A percentile compares a stretch with the other conserved stretches of the same genome.
Conservation (phyloP, 2,113 vertebrate species). For the Leucopsar rothschildi region DNA sequence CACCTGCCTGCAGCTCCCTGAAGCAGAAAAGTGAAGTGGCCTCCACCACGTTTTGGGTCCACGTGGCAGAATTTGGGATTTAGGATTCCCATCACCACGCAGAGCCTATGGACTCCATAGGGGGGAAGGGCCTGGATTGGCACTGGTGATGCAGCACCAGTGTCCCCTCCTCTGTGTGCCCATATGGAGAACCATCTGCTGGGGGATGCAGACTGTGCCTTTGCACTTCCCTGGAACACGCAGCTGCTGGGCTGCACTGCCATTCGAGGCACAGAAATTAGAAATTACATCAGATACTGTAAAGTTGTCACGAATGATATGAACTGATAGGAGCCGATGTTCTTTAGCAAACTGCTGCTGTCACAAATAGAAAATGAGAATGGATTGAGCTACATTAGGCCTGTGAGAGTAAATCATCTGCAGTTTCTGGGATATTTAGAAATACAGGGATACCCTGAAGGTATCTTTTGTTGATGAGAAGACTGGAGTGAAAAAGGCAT, state of each 20-base stretch:
- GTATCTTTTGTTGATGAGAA: not conserved
- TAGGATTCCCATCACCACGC: not conserved
- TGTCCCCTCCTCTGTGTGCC: constrained; percentile 49
- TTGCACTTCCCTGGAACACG: constrained; percentile 24
- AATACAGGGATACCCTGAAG: constrained; percentile 2
- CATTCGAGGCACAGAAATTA: constrained; percentile 28
- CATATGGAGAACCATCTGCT: constrained; percentile 67
- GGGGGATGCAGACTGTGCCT: constrained; percentile 45
- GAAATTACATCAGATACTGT: constrained; percentile 5
- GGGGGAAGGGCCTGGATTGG: constrained; percentile 24
- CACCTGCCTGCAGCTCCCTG: not conserved
- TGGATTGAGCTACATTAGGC: constrained; percentile 32
- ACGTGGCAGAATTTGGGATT: not conserved
- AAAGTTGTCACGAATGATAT: not conserved
- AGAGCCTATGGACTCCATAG: not conserved
- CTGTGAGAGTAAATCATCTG: constrained; percentile 33
- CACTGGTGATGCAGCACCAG: constrained; percentile 62
- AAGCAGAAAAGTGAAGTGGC: not conserved
- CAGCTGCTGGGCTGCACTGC: constrained; percentile 23
- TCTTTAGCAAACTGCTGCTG: constrained; percentile 28
- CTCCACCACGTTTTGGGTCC: not conserved
- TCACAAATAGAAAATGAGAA: constrained; percentile 42
- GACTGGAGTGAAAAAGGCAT: not conserved
- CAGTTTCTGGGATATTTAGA: constrained; percentile 43
- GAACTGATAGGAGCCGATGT: constrained; percentile 9